A percentile compares a stretch with the other conserved stretches of the same genome.
Evolutionary conservation across 2,113 vertebrate genomes (phyloP).

Genomic region (Craseonycteris thonglongyai): DNA sequence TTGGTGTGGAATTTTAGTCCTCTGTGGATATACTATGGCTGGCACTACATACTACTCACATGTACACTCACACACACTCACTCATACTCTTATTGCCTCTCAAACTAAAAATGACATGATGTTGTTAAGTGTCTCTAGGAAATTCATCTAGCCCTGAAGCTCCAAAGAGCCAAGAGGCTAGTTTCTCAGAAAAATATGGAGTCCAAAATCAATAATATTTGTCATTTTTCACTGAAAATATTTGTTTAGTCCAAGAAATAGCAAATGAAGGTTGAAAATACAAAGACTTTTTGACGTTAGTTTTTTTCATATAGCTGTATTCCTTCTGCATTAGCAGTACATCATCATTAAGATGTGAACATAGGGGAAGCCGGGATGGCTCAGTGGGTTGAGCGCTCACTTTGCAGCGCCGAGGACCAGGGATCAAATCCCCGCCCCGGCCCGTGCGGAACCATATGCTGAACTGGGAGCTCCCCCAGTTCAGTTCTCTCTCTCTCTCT

Average conservation of each 20-base stretch:
- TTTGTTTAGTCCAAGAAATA: not conserved
- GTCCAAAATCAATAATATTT: not conserved
- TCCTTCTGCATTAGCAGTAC: not conserved
- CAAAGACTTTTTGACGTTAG: not conserved
- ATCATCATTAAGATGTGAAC: not conserved
- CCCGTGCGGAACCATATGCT: no score
- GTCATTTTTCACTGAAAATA: not conserved
- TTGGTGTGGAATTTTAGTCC: not conserved
- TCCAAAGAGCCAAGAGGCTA: not conserved
- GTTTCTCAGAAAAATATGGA: not conserved
- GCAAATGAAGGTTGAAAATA: not conserved
- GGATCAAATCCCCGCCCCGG: no score
- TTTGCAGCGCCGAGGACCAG: no score
- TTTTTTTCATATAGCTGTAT: not conserved
- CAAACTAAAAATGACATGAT: not conserved
- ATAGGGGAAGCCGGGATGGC: no score
- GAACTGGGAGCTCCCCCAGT: no score
- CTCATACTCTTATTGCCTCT: not conserved
- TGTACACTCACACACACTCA: no score
- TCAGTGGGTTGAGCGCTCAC: no score
- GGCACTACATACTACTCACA: fast-evolving
- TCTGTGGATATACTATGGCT: not conserved
- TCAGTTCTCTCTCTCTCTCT: no score
- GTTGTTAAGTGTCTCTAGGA: not conserved
- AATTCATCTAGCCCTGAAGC: not conserved